Percentiles rank a stretch among this genome's conserved stretches.
phyloP scores from a whole-genome alignment of 2,113 vertebrate genomes.

The Jaculus jaculus region DNA sequence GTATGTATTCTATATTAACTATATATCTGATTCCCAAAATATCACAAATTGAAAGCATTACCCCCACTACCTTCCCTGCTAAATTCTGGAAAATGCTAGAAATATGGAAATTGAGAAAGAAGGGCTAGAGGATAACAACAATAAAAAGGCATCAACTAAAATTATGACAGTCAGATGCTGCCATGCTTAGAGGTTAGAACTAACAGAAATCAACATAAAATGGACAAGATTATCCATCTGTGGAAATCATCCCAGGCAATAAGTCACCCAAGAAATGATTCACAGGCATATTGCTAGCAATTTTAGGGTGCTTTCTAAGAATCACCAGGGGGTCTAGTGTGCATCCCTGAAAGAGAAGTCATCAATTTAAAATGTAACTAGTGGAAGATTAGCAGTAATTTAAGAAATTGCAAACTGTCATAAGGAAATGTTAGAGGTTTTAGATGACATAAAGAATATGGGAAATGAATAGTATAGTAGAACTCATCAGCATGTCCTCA shows the following conservation, averaged over 20 bases:
- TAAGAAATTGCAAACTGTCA: conserved; percentile 71
- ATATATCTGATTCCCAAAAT: neutral
- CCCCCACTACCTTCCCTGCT: neutral
- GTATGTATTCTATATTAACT: neutral
- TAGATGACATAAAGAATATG: conserved; percentile 21
- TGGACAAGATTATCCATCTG: conserved; percentile 71
- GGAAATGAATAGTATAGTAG: conserved; percentile 39
- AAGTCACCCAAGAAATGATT: conserved; percentile 67
- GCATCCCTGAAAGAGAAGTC: conserved; percentile 57
- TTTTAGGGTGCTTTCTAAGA: conserved; percentile 64
- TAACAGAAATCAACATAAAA: conserved; percentile 55
- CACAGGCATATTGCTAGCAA: conserved; percentile 58
- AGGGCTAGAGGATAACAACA: conserved; percentile 23
- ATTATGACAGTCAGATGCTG: conserved; percentile 55
- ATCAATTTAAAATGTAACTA: conserved; percentile 70
- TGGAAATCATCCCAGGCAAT: conserved; percentile 65
- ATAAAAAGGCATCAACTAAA: conserved; percentile 56
- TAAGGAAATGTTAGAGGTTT: conserved; percentile 70
- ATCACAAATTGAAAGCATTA: neutral
- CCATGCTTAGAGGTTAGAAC: conserved; percentile 17
- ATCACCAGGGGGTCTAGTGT: conserved; percentile 58
- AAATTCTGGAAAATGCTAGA: conserved; percentile 24
- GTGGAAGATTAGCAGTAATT: conserved; percentile 75
- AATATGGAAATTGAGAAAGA: conserved; percentile 52
- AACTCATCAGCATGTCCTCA: conserved; percentile 28